Percentiles rank a stretch among this genome's conserved stretches.
These are phyloP conservation scores for Nasonovia ribisnigri DNA, from an alignment of 2,888 invertebrate species.

Conservation along the genomic window DNA sequence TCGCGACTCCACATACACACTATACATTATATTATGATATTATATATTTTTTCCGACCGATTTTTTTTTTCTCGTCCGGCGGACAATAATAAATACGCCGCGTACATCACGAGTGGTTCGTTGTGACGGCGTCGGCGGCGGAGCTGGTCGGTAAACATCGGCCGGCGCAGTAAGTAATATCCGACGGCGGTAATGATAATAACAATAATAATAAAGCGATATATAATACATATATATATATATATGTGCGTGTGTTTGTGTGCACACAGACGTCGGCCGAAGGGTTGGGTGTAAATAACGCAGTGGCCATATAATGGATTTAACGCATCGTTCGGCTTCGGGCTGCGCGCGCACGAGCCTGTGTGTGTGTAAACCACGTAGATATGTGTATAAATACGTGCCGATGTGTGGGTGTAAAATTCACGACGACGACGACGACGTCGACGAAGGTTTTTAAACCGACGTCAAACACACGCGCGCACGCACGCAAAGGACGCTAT, in stretches of 20 bases:
- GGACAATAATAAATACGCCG: conserved; percentile 30
- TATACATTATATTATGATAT: background rate
- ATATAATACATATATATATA: background rate
- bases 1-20: conserved; percentile 1
- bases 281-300: conserved; percentile 46
- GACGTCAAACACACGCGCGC: conserved; percentile 21
- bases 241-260: background rate
- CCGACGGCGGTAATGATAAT: conserved; percentile 51
- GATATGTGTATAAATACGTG: background rate
- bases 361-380: background rate
- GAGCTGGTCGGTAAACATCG: conserved; percentile 50
- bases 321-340: conserved; percentile 45
- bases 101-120: conserved; percentile 31
- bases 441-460: background rate
- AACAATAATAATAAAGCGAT: conserved; percentile 37
- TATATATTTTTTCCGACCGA: conserved; percentile 15
- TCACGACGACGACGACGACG: background rate
- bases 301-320: conserved; percentile 41
- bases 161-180: background rate
- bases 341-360: background rate
- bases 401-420: background rate
- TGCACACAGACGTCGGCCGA: background rate
- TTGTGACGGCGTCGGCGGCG: background rate
- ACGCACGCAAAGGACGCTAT: background rate
- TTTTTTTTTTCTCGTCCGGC: background rate